Conservation (phyloP, 2,888 invertebrate species). For the Podotricha telesiphe region DNA sequence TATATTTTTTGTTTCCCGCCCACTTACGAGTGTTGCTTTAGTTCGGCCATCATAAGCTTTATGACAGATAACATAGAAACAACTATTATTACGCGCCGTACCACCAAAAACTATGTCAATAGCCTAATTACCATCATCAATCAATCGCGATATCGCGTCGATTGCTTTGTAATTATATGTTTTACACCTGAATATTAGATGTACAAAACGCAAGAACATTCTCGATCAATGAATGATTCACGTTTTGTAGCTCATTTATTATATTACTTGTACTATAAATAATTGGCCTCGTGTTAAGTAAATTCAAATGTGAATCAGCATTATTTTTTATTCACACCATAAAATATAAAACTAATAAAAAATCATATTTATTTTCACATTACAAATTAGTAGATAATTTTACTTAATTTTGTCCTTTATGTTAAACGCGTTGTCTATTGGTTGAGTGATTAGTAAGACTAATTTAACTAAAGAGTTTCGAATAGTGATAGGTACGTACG, state of each 20-base stretch:
- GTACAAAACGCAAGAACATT: neutral
- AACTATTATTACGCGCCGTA: constrained; percentile 33
- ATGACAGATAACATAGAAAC: constrained; percentile 35
- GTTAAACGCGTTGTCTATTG: too few species aligned
- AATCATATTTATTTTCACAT: too few species aligned
- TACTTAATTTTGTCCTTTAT: too few species aligned
- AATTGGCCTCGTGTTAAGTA: neutral
- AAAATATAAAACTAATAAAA: neutral
- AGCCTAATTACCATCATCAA: constrained; percentile 21
- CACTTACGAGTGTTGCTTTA: constrained; percentile 29
- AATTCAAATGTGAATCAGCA: neutral
- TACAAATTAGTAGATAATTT: too few species aligned
- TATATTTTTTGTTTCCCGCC: constrained; percentile 29
- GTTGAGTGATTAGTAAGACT: too few species aligned
- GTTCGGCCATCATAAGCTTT: constrained; percentile 35
- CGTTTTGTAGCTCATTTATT: neutral
- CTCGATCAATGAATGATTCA: constrained; percentile 6
- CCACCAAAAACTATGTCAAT: constrained; percentile 21
- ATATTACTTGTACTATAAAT: neutral
- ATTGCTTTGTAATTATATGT: constrained; percentile 25
- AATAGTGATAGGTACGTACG: too few species aligned
- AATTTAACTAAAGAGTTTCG: too few species aligned
- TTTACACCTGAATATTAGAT: constrained; percentile 12
- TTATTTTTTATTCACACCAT: neutral
- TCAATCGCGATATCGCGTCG: constrained; percentile 19